phyloP scores from a whole-genome alignment of 30 jellyfish, hydroid and myxozoan species.

The Hydractinia echinata region DNA sequence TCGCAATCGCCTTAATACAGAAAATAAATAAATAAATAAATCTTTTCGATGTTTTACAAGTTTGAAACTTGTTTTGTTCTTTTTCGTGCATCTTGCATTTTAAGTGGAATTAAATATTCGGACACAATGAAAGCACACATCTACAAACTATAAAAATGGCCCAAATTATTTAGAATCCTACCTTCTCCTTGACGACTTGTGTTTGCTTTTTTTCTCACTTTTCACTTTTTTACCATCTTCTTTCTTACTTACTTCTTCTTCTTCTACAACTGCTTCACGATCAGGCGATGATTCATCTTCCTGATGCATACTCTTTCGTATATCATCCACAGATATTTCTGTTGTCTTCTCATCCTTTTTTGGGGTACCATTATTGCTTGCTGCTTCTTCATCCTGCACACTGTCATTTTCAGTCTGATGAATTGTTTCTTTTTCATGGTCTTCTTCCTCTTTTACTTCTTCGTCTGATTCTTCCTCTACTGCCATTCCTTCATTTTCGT shows the following conservation, averaged over 20 bases:
- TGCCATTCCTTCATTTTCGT: slow-evolving; percentile 3
- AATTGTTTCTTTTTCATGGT: neutral
- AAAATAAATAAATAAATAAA: too few species aligned
- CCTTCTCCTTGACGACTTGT: neutral
- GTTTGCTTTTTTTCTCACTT: neutral
- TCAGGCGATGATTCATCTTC: neutral
- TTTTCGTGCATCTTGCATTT: too few species aligned
- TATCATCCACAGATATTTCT: neutral
- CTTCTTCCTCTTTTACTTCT: slow-evolving; percentile 33
- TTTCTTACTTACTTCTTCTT: slow-evolving; percentile 14
- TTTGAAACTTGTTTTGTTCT: too few species aligned
- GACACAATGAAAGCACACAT: too few species aligned
- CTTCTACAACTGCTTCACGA: neutral
- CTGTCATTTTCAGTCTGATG: neutral
- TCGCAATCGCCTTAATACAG: neutral
- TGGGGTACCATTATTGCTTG: too few species aligned
- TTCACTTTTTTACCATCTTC: neutral
- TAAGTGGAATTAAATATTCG: too few species aligned
- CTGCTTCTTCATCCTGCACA: too few species aligned
- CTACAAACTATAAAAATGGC: too few species aligned
- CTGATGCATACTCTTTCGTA: slow-evolving; percentile 3
- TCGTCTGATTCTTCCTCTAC: slow-evolving; percentile 17
- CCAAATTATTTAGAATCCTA: neutral
- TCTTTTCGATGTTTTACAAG: too few species aligned
- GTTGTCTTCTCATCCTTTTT: too few species aligned